Percentiles rank a stretch among this genome's conserved stretches.
phyloP scores from a whole-genome alignment of 2,797 vertebrate genomes.

The Chromobotia macracanthus region DNA sequence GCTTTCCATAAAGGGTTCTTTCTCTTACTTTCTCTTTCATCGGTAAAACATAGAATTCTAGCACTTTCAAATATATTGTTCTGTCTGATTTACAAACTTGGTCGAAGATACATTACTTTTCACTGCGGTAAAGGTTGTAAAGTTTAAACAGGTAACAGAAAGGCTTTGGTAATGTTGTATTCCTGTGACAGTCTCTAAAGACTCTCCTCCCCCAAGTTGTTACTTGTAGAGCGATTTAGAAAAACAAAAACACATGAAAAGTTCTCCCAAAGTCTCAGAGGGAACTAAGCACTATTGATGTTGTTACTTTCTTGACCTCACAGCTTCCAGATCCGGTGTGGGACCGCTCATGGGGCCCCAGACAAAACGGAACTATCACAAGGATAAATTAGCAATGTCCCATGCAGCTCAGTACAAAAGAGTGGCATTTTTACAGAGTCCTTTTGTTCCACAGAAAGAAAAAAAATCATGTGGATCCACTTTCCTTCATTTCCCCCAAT shows the following conservation, averaged over 20 bases:
- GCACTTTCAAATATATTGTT: neutral
- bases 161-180: constrained; percentile 5
- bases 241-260: neutral
- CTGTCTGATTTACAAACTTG: neutral
- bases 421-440: constrained; percentile 43
- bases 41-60: neutral
- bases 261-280: constrained; percentile 18
- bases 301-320: constrained; percentile 45
- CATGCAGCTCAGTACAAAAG: constrained; percentile 15
- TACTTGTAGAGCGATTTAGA: constrained; percentile 2
- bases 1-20: neutral
- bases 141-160: constrained; percentile 25
- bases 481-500: constrained; percentile 8
- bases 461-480: constrained; percentile 20
- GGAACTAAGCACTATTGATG: constrained; percentile 12
- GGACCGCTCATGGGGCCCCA: constrained; percentile 7
- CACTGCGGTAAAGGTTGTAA: constrained; percentile 14
- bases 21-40: constrained; percentile 2
- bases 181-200: constrained; percentile 36
- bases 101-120: neutral
- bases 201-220: constrained; percentile 9
- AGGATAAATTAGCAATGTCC: constrained; percentile 49
- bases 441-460: constrained; percentile 26
- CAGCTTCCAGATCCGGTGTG: constrained; percentile 36
- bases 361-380: constrained; percentile 58